phyloP scores from a whole-genome alignment of 2,113 vertebrate genomes.

The Cnemophilus loriae region DNA sequence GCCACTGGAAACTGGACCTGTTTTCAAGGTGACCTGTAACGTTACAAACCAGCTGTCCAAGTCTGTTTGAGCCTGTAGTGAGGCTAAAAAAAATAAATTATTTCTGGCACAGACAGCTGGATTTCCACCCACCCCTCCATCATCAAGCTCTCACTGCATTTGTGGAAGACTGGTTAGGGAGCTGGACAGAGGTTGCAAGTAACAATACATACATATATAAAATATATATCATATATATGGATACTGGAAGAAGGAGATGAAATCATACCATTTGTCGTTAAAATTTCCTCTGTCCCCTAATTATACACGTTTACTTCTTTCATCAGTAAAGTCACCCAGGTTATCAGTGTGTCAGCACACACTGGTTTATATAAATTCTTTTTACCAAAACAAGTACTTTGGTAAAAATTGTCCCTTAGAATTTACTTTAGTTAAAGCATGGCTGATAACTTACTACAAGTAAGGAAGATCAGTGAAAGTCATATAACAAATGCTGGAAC shows the following conservation, averaged over 20 bases:
- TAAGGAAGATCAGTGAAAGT: not conserved
- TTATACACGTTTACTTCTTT: rapidly evolving
- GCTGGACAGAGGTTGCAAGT: not conserved
- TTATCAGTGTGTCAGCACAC: not conserved
- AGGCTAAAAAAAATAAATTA: not conserved
- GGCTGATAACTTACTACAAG: not conserved
- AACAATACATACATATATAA: not conserved
- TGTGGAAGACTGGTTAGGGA: constrained; percentile 17
- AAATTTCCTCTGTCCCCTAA: not conserved
- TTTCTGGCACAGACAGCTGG: not conserved
- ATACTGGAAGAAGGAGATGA: not conserved
- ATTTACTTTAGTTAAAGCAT: not conserved
- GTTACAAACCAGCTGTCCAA: not conserved
- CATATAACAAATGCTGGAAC: constrained; percentile 3
- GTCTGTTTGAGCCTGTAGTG: not conserved
- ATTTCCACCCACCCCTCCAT: not conserved
- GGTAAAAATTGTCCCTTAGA: not conserved
- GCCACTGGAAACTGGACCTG: not conserved
- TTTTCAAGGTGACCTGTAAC: not conserved
- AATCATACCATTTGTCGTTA: not conserved
- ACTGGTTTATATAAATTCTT: not conserved
- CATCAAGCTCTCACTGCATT: not conserved
- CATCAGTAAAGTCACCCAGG: not conserved
- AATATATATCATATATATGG: not conserved
- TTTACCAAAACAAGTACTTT: not conserved